Conservation (phyloP, 1,140 invertebrate genomes). For the Apis florea region DNA sequence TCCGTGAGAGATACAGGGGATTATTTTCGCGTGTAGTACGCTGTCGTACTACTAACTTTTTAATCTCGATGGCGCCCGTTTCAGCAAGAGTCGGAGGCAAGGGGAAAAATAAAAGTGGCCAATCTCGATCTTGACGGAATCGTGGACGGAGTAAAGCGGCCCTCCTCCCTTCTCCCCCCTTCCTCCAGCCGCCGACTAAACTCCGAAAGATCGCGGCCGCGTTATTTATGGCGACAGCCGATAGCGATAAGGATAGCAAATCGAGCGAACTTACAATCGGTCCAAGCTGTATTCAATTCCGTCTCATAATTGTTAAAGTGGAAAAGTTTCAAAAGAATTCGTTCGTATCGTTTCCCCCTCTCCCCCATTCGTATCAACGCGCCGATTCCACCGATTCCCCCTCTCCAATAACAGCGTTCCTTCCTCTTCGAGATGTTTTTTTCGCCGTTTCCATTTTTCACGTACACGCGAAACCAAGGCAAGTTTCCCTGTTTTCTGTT, state of each 20-base stretch:
- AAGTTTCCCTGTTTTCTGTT: too few relatives aligned
- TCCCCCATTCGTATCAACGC: constrained; percentile 12
- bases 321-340: constrained; percentile 70
- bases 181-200: constrained; percentile 18
- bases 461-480: too few relatives aligned
- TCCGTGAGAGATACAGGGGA: neutral
- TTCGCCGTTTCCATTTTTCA: too few relatives aligned
- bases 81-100: neutral
- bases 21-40: neutral
- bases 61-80: constrained; percentile 21
- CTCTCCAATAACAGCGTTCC: constrained; percentile 38
- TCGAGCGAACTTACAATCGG: constrained; percentile 72
- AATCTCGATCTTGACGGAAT: constrained; percentile 40
- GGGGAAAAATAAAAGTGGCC: constrained; percentile 29
- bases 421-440: constrained; percentile 46
- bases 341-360: constrained; percentile 57
- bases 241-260: constrained; percentile 74
- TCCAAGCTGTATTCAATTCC: constrained; percentile 75
- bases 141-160: neutral
- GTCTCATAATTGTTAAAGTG: constrained; percentile 76
- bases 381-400: neutral
- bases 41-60: constrained; percentile 4
- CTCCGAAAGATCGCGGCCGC: constrained; percentile 42
- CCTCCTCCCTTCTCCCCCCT: neutral
- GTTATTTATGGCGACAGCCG: constrained; percentile 72